Evolutionary conservation across 2,888 invertebrate species (phyloP).

Genomic region (Fabriciana adippe): DNA sequence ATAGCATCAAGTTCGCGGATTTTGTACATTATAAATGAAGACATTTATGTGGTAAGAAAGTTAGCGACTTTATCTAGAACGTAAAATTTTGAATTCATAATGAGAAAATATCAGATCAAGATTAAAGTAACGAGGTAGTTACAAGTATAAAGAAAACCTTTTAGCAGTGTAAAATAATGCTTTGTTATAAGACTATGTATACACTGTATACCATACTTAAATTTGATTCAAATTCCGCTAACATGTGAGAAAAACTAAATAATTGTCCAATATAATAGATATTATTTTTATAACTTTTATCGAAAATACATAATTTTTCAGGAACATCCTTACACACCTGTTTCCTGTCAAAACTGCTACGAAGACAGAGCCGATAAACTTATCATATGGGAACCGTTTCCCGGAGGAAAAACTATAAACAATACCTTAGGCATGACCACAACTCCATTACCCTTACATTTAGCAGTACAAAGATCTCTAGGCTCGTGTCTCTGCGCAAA

Average conservation of each 20-base stretch:
- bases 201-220: no score
- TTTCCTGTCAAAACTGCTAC: constrained; percentile 92
- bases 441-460: constrained; percentile 80
- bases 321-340: constrained; percentile 90
- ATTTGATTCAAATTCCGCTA: no score
- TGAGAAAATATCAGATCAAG: not conserved
- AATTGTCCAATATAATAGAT: not conserved
- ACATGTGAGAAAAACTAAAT: no score
- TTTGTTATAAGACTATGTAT: no score
- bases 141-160: no score
- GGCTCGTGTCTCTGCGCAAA: constrained; percentile 89
- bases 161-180: no score
- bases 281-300: no score
- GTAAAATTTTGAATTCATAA: constrained; percentile 10
- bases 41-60: constrained; percentile 28
- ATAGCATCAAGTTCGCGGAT: constrained; percentile 30
- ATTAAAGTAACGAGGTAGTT: not conserved
- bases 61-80: constrained; percentile 5
- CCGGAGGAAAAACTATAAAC: constrained; percentile 60
- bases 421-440: constrained; percentile 63
- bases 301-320: constrained; percentile 51
- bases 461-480: constrained; percentile 85
- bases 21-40: constrained; percentile 35
- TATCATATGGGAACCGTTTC: constrained; percentile 88
- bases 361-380: constrained; percentile 93